These are phyloP conservation scores for Cnemophilus loriae DNA, from an alignment of 2,113 vertebrate genomes.

Conservation along the genomic window DNA sequence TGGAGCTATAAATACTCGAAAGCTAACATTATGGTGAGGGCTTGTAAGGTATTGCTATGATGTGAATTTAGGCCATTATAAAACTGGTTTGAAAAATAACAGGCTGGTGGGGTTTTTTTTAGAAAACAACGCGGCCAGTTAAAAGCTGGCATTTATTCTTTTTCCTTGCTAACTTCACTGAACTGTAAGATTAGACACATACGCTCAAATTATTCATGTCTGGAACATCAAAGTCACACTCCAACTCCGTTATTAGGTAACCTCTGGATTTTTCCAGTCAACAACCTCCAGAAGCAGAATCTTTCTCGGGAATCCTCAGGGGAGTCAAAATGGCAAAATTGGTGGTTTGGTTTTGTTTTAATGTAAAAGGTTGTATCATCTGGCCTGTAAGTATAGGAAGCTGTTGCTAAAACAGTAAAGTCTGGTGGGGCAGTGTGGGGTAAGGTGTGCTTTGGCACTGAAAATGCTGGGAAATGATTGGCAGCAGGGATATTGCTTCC, in stretches of 20 bases:
- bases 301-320: not conserved
- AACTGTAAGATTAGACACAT: not conserved
- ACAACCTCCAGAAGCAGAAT: not conserved
- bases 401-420: not conserved
- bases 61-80: not conserved
- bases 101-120: not conserved
- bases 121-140: not conserved
- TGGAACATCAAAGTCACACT: not conserved
- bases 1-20: not conserved
- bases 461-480: not conserved
- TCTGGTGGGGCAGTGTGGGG: not conserved
- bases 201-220: not conserved
- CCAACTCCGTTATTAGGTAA: not conserved
- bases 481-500: not conserved
- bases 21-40: not conserved
- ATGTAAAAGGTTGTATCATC: not conserved
- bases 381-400: not conserved
- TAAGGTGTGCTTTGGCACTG: not conserved
- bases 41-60: not conserved
- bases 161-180: not conserved
- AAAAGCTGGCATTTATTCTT: not conserved
- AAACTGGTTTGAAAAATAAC: not conserved
- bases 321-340: not conserved
- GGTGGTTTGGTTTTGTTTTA: not conserved
- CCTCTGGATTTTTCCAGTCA: not conserved